phyloP scores from a whole-genome alignment of 2,113 vertebrate genomes.

The Noturus placidus region DNA sequence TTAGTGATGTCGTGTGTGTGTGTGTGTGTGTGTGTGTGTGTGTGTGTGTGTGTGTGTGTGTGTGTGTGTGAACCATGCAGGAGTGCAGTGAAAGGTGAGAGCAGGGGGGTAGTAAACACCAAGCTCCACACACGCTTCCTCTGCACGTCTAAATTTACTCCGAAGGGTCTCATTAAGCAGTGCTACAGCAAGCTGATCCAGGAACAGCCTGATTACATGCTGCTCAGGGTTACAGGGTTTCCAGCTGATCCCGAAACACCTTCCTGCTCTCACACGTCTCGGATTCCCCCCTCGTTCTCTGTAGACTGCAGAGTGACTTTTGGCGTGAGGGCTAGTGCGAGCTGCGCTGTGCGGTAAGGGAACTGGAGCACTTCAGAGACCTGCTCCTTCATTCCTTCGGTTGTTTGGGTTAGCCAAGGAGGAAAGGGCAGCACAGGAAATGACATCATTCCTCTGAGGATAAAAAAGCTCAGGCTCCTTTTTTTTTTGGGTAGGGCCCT shows the following conservation, averaged over 20 bases:
- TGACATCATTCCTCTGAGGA: conserved; percentile 88
- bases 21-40: conserved; percentile 8
- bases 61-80: conserved; percentile 29
- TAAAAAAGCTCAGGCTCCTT: conserved; percentile 70
- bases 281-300: not conserved
- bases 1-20: not conserved
- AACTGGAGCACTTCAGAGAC: conserved; percentile 17
- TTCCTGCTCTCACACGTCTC: not conserved
- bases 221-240: not conserved
- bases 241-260: not conserved
- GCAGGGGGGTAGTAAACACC: not conserved
- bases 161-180: conserved; percentile 81
- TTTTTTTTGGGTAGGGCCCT: conserved; percentile 58
- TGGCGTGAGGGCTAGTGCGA: not conserved
- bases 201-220: not conserved
- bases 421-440: conserved; percentile 90
- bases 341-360: not conserved
- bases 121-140: conserved; percentile 81
- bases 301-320: not conserved
- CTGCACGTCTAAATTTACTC: conserved; percentile 87
- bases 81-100: conserved; percentile 28
- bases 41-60: conserved; percentile 10
- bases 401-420: conserved; percentile 83
- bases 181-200: not conserved
- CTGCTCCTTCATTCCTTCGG: conserved; percentile 62